Conservation (phyloP, 2,797 vertebrate genomes). For the Choloepus didactylus region DNA sequence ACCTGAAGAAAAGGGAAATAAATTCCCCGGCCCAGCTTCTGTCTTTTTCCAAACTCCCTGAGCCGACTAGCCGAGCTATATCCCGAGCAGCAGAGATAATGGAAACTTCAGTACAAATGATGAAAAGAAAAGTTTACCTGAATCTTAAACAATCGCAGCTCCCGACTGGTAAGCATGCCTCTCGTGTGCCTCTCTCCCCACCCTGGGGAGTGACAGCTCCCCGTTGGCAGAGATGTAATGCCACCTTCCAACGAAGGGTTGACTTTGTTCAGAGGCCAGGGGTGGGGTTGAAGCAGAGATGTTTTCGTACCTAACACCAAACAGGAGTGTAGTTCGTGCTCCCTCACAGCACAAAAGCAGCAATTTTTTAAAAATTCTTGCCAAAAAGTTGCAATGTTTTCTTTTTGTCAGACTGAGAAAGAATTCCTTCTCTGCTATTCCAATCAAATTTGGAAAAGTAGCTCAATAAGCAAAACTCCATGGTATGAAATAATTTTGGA, state of each 20-base stretch:
- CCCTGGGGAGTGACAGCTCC: neutral
- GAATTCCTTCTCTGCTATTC: neutral
- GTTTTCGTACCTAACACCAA: neutral
- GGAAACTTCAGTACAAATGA: constrained; percentile 88
- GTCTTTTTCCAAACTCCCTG: constrained; percentile 87
- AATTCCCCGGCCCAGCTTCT: constrained; percentile 84
- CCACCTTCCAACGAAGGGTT: constrained; percentile 58
- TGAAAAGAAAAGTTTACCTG: constrained; percentile 85
- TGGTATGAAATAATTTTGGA: neutral
- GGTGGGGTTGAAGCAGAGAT: neutral
- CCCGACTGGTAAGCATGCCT: constrained; percentile 86
- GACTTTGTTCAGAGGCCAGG: neutral
- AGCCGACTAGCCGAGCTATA: constrained; percentile 86
- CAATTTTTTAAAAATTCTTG: constrained; percentile 13
- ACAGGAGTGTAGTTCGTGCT: neutral
- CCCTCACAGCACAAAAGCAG: neutral
- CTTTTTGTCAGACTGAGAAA: neutral
- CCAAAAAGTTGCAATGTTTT: neutral
- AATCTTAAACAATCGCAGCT: constrained; percentile 85
- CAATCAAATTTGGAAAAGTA: neutral
- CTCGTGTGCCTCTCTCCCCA: fast-evolving
- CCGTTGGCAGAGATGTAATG: neutral
- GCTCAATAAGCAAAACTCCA: neutral
- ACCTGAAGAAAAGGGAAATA: constrained; percentile 78
- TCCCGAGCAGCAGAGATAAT: constrained; percentile 92